These are phyloP conservation scores for Sarcoramphus papa DNA, from an alignment of 2,797 vertebrate species.

Conservation along the genomic window DNA sequence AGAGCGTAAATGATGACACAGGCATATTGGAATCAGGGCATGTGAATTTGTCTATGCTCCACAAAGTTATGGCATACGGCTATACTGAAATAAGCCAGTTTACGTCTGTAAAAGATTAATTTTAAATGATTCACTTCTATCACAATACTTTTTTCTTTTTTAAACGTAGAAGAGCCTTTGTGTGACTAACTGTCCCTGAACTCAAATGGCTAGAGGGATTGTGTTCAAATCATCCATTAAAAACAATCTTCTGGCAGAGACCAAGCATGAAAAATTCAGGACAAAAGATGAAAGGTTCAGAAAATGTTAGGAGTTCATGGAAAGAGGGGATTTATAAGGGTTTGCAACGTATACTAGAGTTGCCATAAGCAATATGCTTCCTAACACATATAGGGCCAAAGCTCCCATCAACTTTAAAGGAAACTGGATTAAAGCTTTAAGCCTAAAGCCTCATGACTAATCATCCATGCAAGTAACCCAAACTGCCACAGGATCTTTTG, in stretches of 20 bases:
- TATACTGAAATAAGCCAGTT: neutral
- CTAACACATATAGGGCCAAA: neutral
- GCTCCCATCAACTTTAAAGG: neutral
- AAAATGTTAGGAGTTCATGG: neutral
- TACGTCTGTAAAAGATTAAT: neutral
- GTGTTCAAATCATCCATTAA: neutral
- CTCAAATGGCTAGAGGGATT: neutral
- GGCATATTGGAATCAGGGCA: neutral
- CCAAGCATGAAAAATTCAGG: neutral
- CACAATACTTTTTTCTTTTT: neutral
- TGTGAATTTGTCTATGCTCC: neutral
- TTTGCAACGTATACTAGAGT: neutral
- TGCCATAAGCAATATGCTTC: neutral
- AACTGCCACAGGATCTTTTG: neutral
- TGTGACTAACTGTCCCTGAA: neutral
- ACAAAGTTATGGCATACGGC: neutral
- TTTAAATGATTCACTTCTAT: neutral
- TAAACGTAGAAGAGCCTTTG: neutral
- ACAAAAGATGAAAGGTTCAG: conserved; percentile 11
- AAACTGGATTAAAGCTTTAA: neutral
- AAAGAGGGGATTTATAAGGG: neutral
- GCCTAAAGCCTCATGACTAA: neutral
- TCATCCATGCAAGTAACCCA: neutral
- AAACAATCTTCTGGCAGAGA: neutral
- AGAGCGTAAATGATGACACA: neutral